Base-by-base conservation (phyloP, 2,888 invertebrate species). In the Perizoma affinitatum region DNA sequence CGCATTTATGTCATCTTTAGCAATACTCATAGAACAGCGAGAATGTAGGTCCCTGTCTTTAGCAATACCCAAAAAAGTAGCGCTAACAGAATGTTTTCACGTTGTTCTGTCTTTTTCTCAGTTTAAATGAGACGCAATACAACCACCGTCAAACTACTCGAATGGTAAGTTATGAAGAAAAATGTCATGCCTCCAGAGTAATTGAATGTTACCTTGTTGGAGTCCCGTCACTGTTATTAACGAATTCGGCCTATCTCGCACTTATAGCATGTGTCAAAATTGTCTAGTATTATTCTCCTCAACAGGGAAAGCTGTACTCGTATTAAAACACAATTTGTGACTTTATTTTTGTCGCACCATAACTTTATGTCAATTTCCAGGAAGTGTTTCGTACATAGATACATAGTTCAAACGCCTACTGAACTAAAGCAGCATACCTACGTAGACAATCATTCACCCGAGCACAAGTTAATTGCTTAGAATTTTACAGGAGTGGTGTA, bases 31-130 rank as follows among this genome's bases (percentile, higher is more conserved):
- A 36, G 35, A 48, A 35, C 36, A 35, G 36, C 46, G 35, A 36
- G 36, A 10, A 44, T 44, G 6, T 44, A 40, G n/a, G 43, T 6
- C 6, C 8, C 10, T 43, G 8, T 43, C 43, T 43, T 43, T 43
- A 43, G 42, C 8, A 38, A 8, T 8, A 5, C n/a, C n/a, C 9
- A 5, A 43, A 9, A 53, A 11, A 5, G 36, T 54, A 46, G 41
- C 22, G 33, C 8, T 49, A 58, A 49, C 54, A 59, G 59, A 59
- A 59, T 59, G 45, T 59, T 58, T 52, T 62, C 47, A 58, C 50
- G 38, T 51, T 52, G 47, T 62, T 62, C 58, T 62, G 58, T 59
- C 62, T 62, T 58, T 62, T 62, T 62, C 62, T 62, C 62, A 62
- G 62, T 62, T 62, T 62, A 62, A 58, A 62, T 59, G 59, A 59